Conservation (phyloP, 2,113 vertebrate species). For the Indicator indicator region DNA sequence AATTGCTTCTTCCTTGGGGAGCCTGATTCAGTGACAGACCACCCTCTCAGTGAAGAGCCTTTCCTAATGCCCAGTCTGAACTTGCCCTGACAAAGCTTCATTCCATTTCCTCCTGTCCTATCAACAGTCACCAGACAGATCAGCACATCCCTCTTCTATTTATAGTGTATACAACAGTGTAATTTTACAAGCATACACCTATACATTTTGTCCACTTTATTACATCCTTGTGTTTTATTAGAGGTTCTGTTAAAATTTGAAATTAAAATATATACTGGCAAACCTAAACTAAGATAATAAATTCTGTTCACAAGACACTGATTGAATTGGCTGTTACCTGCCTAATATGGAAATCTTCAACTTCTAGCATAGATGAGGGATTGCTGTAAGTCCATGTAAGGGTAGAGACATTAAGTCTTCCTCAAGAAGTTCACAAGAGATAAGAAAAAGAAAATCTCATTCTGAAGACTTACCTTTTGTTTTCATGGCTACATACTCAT, state of each 20-base stretch:
- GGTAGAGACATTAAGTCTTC: neutral
- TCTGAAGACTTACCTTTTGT: slow-evolving; percentile 86
- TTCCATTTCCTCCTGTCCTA: neutral
- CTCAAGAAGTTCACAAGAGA: neutral
- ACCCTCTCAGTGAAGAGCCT: neutral
- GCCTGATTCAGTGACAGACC: neutral
- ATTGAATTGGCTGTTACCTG: neutral
- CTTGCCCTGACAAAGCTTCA: neutral
- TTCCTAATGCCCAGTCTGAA: neutral
- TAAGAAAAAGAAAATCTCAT: neutral
- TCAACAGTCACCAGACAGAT: rapidly evolving
- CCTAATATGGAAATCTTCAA: neutral
- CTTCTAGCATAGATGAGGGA: neutral
- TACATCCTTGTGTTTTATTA: neutral
- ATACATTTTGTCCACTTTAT: neutral
- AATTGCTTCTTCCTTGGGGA: neutral
- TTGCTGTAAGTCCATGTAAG: neutral
- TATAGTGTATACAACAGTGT: neutral
- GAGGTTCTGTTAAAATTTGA: neutral
- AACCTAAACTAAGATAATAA: neutral
- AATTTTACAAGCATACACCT: neutral
- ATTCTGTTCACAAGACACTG: neutral
- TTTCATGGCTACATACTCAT: slow-evolving; percentile 93
- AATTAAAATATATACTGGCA: neutral
- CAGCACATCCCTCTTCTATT: neutral